Evolutionary conservation across 2,113 vertebrate species (phyloP).

Genomic region (Cairina moschata): DNA sequence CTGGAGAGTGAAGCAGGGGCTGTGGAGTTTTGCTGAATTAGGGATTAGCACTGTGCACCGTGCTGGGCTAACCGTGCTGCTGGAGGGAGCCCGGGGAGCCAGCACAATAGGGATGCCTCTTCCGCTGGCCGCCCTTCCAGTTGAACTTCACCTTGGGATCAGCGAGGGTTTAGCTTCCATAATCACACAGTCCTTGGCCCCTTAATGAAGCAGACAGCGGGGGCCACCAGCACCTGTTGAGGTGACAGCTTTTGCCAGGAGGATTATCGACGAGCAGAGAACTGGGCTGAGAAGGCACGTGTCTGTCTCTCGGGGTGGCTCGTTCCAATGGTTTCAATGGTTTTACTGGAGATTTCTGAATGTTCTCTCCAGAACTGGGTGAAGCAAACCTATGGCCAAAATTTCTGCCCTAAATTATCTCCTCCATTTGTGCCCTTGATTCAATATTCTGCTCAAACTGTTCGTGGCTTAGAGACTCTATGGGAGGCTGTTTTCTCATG

Average conservation of each 20-base stretch:
- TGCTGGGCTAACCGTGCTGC: constrained; percentile 14
- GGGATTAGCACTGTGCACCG: constrained; percentile 35
- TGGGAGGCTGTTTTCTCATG: neutral
- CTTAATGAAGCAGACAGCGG: constrained; percentile 22
- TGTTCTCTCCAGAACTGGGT: neutral
- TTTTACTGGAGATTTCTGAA: neutral
- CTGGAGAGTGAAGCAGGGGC: neutral
- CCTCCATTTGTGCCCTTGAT: rapidly evolving
- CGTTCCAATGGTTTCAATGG: neutral
- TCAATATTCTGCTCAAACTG: neutral
- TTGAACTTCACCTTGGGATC: constrained; percentile 56
- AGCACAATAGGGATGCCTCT: neutral
- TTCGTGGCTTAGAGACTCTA: neutral
- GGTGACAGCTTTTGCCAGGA: neutral
- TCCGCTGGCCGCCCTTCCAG: neutral
- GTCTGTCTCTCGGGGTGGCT: neutral
- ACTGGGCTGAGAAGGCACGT: neutral
- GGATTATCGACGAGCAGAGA: neutral
- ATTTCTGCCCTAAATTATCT: neutral
- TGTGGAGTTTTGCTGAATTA: constrained; percentile 16
- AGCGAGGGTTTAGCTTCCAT: constrained; percentile 36
- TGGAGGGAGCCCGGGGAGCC: constrained; percentile 14
- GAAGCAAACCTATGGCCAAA: neutral
- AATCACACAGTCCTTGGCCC: constrained; percentile 27
- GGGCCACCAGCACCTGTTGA: constrained; percentile 32